Evolutionary conservation across 2,888 invertebrate genomes (phyloP).

Genomic region (Aleiodes leptofemur): DNA sequence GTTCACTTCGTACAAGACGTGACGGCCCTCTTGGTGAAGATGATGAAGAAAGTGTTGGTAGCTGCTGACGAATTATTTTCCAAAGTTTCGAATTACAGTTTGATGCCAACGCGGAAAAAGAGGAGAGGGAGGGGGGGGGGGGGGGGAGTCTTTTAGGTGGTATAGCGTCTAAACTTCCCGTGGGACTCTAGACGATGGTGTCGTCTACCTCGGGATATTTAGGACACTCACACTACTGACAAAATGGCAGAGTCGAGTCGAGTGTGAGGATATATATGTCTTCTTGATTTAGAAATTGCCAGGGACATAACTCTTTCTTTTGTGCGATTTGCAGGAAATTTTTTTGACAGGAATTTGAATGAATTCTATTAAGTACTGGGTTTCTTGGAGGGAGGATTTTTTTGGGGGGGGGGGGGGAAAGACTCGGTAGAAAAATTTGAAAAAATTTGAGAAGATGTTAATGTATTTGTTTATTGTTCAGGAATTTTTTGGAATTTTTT

Average conservation of each 20-base stretch:
- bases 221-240: constrained; percentile 29
- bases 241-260: neutral
- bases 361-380: no score
- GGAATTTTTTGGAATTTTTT: no score
- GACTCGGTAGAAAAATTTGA: no score
- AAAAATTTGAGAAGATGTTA: no score
- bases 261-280: neutral
- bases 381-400: no score
- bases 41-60: constrained; percentile 33
- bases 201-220: constrained; percentile 34
- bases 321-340: neutral
- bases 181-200: constrained; percentile 49
- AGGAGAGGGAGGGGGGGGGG: constrained; percentile 12
- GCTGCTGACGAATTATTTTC: constrained; percentile 71
- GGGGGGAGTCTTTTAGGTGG: constrained; percentile 40
- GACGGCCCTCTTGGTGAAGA: constrained; percentile 20
- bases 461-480: no score
- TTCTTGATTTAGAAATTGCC: constrained; percentile 30
- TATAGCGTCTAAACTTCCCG: constrained; percentile 55
- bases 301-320: neutral
- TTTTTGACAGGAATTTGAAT: neutral
- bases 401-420: no score
- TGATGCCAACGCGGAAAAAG: constrained; percentile 51
- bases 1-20: constrained; percentile 15
- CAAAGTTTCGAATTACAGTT: constrained; percentile 60